Evolutionary conservation across 2,797 vertebrate species (phyloP), one percentile per base, ranked within the genome.

Genomic region (Atherinosoma microstoma): DNA sequence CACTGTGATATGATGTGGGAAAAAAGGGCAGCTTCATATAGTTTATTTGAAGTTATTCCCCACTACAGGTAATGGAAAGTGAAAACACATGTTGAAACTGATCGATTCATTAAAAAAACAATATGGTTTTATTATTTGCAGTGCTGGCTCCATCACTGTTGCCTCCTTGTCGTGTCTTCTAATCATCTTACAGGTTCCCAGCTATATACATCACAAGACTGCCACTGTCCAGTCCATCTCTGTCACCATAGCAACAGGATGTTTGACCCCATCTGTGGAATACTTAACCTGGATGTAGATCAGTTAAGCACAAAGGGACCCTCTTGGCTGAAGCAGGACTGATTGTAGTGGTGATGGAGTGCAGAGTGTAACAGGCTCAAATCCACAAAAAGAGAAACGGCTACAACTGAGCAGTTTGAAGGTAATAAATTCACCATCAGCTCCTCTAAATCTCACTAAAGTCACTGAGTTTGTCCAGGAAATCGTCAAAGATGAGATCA

Each of bases 261-360:
- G 74, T 85, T 73, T 84, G 83, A 89, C 83, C 85, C 87, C 2
- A 15, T 73, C 77, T 76, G 64, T 45, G 63, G 74, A 83, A 81
- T 68, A 84, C 75, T 89, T 87, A 87, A 87, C 87, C 84, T 88
- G 87, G 85, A 89, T 86, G 84, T 82, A 84, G 88, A 89, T 88
- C 79, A 62, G 74, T 20, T 32, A 69, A 62, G 67, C 65, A 71
- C 53, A 66, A 8, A 32, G 30, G 27, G 59, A 73, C 57, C 29
- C 74, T 12, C 84, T 73, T 82, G 86, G 84, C 58, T 49, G 32
- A 63, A 66, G 75, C 53, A 72, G 67, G 66, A 27, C 58, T 15
- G 76, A 49, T 54, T 27, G 67, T 64, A 0, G 67, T 10, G 63
- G 53, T 32, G 79, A 56, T 75, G 73, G 32, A 54, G 32, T 38